Conservation (phyloP, 2,888 invertebrate genomes). For the Drosophila prolongata region DNA sequence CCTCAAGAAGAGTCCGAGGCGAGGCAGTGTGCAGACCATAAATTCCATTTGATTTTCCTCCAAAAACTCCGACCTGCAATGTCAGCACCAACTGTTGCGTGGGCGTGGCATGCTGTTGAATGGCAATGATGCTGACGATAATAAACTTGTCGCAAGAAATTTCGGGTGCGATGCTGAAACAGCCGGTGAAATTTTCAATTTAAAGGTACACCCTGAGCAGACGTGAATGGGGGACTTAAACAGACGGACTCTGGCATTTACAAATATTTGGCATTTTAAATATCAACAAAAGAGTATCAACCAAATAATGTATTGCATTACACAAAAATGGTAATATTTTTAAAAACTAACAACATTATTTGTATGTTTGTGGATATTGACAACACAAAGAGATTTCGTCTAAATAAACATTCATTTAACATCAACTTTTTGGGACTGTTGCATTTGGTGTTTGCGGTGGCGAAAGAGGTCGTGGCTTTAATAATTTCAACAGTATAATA, state of each 20-base stretch:
- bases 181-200: slow-evolving; percentile 18
- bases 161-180: slow-evolving; percentile 7
- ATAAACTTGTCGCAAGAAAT: slow-evolving; percentile 40
- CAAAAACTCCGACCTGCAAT: slow-evolving; percentile 51
- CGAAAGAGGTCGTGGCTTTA: background rate
- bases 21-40: slow-evolving; percentile 51
- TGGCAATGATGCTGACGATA: slow-evolving; percentile 41
- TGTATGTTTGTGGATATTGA: background rate
- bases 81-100: slow-evolving; percentile 74
- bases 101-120: slow-evolving; percentile 57
- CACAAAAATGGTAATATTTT: no score
- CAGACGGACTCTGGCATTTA: no score
- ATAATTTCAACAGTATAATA: background rate
- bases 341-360: no score
- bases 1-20: slow-evolving; percentile 20
- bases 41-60: slow-evolving; percentile 63
- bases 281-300: background rate
- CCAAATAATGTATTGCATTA: no score
- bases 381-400: background rate
- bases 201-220: slow-evolving; percentile 1
- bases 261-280: background rate
- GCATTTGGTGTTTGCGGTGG: background rate
- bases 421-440: background rate
- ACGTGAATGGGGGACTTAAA: background rate
- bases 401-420: background rate